Percentiles rank a stretch among this genome's conserved stretches.
Evolutionary conservation across 2,113 vertebrate species (phyloP).

Genomic region (Thomomys bottae): DNA sequence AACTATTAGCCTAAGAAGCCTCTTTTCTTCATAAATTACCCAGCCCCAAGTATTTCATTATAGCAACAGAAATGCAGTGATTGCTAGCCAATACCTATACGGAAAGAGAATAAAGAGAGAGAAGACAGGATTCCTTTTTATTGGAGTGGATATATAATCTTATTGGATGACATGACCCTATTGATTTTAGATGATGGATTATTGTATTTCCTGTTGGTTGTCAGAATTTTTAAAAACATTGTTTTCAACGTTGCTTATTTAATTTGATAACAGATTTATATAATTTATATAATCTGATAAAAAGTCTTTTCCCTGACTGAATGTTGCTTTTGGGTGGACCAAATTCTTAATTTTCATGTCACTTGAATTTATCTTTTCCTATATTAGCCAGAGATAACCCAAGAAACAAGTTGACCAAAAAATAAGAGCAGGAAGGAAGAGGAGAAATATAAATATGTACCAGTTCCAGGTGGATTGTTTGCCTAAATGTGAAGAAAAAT

Average conservation of each 20-base stretch:
- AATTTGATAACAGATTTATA: too few species aligned
- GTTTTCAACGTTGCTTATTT: neutral
- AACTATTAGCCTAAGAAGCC: neutral
- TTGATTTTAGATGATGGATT: neutral
- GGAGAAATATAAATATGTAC: too few species aligned
- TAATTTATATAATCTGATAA: neutral
- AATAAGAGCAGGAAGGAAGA: too few species aligned
- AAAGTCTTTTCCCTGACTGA: neutral
- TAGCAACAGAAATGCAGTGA: neutral
- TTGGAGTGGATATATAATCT: neutral
- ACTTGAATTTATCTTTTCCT: neutral
- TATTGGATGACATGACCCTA: neutral
- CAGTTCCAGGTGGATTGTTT: too few species aligned
- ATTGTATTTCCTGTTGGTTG: neutral
- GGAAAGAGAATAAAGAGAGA: neutral
- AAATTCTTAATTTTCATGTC: slow-evolving; percentile 15
- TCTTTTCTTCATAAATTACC: neutral
- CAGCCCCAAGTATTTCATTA: neutral
- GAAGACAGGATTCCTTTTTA: neutral
- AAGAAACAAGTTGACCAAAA: neutral
- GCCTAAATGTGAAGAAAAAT: too few species aligned
- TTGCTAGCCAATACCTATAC: neutral
- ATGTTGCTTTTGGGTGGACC: neutral
- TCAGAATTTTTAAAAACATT: neutral
- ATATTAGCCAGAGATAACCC: neutral